Evolutionary conservation across 2,888 invertebrate species (phyloP).

Genomic region (Cheiracanthium punctorium): DNA sequence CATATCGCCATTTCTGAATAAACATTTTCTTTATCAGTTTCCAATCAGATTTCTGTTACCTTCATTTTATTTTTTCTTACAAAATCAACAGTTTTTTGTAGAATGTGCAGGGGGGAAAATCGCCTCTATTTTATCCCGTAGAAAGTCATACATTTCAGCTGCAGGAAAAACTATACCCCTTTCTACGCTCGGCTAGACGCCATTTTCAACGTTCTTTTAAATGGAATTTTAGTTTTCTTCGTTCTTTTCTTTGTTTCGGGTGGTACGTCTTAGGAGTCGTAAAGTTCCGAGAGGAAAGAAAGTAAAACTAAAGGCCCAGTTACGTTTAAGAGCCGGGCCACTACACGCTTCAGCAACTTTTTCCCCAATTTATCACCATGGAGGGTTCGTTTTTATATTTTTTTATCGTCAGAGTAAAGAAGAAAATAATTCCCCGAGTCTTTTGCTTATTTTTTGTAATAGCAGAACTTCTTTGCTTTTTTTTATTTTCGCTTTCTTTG

Average conservation of each 20-base stretch:
- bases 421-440: slow-evolving; percentile 2
- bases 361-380: slow-evolving; percentile 63
- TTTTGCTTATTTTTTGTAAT: slow-evolving; percentile 6
- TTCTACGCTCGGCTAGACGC: background rate
- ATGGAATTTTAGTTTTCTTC: background rate
- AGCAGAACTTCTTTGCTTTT: too few relatives aligned
- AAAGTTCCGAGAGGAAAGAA: slow-evolving; percentile 54
- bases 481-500: background rate
- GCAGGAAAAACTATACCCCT: background rate
- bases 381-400: slow-evolving; percentile 23
- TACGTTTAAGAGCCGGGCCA: slow-evolving; percentile 52
- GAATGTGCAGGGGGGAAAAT: background rate
- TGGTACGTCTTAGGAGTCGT: slow-evolving; percentile 47
- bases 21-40: too few relatives aligned
- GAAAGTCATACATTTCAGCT: background rate
- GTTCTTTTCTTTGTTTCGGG: slow-evolving; percentile 42
- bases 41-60: background rate
- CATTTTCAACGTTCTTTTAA: background rate
- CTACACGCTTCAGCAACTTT: slow-evolving; percentile 66
- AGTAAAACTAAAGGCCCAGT: slow-evolving; percentile 58
- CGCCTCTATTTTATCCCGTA: background rate
- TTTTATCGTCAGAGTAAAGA: background rate
- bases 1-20: too few relatives aligned
- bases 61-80: background rate
- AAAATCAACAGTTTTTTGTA: background rate